Conservation (phyloP, 2,888 invertebrate genomes). For the Oligia strigilis region DNA sequence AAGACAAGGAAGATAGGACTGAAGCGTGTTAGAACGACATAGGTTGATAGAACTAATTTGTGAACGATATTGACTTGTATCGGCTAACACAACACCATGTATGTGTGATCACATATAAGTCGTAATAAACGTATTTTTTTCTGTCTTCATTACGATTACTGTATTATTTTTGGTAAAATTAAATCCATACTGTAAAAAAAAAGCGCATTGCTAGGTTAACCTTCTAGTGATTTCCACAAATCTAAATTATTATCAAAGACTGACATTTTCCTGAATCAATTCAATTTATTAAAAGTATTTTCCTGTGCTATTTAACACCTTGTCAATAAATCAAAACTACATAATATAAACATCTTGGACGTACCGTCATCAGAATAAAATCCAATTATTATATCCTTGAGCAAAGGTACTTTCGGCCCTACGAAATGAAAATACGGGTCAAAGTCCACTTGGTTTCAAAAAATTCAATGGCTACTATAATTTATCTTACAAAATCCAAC, state of each 20-base stretch:
- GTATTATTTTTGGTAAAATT: background rate
- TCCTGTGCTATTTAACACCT: background rate
- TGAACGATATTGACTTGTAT: background rate
- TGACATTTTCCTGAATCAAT: background rate
- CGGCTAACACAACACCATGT: background rate
- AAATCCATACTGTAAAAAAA: background rate
- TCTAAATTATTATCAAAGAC: background rate
- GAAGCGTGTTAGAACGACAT: background rate
- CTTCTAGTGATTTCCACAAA: background rate
- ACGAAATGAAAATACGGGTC: conserved; percentile 64
- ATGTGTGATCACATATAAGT: background rate
- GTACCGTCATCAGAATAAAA: conserved; percentile 50
- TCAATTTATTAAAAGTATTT: background rate
- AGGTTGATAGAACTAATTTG: background rate
- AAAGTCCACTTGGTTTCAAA: conserved; percentile 39
- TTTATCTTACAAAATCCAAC: background rate
- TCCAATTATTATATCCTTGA: conserved; percentile 55
- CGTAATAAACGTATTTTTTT: background rate
- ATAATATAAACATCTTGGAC: conserved; percentile 54
- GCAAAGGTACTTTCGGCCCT: conserved; percentile 63
- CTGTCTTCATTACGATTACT: background rate
- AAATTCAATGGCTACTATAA: background rate
- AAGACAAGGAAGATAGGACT: background rate
- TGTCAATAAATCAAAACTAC: conserved; percentile 44
- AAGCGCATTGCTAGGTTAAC: background rate